phyloP scores from a whole-genome alignment of 2,797 vertebrate genomes.

The Tokudaia muenninki region DNA sequence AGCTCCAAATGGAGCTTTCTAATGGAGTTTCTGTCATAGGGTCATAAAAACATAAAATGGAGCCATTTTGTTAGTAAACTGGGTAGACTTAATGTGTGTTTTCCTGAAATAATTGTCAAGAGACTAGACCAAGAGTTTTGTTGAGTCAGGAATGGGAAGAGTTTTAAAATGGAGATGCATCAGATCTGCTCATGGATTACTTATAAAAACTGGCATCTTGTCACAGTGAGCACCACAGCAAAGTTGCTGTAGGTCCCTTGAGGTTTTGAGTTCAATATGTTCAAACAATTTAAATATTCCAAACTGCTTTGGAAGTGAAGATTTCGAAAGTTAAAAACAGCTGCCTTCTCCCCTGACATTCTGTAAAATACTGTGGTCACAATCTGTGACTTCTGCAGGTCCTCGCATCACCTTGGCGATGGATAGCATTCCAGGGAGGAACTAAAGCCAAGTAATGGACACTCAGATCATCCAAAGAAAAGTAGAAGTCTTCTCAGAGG shows the following conservation, averaged over 20 bases:
- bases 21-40: slow-evolving; percentile 16
- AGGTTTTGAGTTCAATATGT: slow-evolving; percentile 55
- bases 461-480: neutral
- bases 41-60: neutral
- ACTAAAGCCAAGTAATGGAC: neutral
- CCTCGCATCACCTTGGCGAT: neutral
- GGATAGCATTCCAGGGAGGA: neutral
- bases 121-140: slow-evolving; percentile 45
- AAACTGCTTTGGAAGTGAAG: neutral
- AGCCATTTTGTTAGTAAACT: neutral
- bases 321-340: slow-evolving; percentile 50
- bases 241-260: neutral
- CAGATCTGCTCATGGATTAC: neutral
- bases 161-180: neutral
- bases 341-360: neutral
- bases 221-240: neutral
- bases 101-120: slow-evolving; percentile 45
- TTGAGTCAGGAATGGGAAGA: slow-evolving; percentile 28
- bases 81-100: neutral
- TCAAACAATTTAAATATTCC: slow-evolving; percentile 52
- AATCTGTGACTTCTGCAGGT: neutral
- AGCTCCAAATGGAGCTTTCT: neutral
- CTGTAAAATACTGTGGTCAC: neutral
- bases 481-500: neutral
- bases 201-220: neutral